A percentile compares a stretch with the other conserved stretches of the same genome.
These are phyloP conservation scores for Pimpla rufipes DNA, from an alignment of 2,888 invertebrate species.

Conservation along the genomic window DNA sequence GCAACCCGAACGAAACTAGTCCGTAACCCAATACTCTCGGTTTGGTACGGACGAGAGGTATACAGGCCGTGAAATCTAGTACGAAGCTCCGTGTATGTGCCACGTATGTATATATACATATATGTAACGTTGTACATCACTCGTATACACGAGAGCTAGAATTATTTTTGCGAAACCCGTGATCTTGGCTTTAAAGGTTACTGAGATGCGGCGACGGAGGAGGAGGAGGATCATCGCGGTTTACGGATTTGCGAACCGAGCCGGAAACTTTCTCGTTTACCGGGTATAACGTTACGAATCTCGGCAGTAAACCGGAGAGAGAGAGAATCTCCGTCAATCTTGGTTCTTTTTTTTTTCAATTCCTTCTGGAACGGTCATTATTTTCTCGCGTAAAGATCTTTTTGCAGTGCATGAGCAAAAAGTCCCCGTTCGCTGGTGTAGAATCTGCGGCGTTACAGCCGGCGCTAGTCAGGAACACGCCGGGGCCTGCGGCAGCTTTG, in stretches of 20 bases:
- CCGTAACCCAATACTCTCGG: slow-evolving; percentile 66
- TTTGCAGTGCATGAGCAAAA: no score
- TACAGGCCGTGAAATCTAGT: slow-evolving; percentile 68
- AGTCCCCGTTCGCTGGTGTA: no score
- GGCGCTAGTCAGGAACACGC: no score
- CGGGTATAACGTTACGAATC: no score
- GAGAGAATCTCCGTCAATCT: no score
- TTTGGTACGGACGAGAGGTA: slow-evolving; percentile 55
- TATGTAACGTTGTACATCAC: slow-evolving; percentile 34
- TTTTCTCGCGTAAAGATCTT: no score
- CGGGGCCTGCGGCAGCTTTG: no score
- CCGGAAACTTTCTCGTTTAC: not conserved
- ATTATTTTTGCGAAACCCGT: slow-evolving; percentile 52
- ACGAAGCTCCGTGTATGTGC: slow-evolving; percentile 61
- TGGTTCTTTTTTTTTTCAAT: no score
- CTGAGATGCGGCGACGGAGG: not conserved
- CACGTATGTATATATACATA: no score
- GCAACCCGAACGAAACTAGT: slow-evolving; percentile 69
- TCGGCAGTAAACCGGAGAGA: no score
- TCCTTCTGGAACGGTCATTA: no score
- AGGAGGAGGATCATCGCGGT: not conserved
- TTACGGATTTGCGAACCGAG: not conserved
- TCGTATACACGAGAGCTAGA: slow-evolving; percentile 33
- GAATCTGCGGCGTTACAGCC: no score
- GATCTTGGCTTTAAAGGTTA: slow-evolving; percentile 12